Evolutionary conservation across 2,113 vertebrate genomes (phyloP).

Genomic region (Silurus glanis): DNA sequence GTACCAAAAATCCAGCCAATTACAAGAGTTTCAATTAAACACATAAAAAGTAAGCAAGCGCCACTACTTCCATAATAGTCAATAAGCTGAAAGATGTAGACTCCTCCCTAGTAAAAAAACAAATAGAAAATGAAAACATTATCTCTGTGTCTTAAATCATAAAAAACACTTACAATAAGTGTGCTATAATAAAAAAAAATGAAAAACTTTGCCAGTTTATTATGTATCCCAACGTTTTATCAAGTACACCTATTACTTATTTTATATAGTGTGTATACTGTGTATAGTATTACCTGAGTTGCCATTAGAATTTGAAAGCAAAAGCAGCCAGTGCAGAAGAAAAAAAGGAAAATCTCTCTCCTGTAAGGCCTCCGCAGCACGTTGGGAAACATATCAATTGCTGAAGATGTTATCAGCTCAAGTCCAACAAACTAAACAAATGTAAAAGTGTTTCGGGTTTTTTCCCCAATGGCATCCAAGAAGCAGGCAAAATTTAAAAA

Average conservation of each 20-base stretch:
- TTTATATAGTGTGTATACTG: not conserved
- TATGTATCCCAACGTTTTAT: not conserved
- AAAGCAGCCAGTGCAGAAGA: conserved; percentile 52
- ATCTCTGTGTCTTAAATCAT: not conserved
- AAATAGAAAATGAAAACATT: not conserved
- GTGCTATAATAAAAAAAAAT: not conserved
- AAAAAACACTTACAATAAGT: not conserved
- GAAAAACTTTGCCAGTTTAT: not conserved
- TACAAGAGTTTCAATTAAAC: conserved; percentile 52
- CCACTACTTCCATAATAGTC: conserved; percentile 63
- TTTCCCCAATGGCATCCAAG: too few relatives aligned
- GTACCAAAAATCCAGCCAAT: conserved; percentile 63
- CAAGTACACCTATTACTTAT: too few relatives aligned
- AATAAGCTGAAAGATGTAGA: conserved; percentile 63
- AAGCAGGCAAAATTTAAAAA: too few relatives aligned
- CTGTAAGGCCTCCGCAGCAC: conserved; percentile 46
- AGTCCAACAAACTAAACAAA: too few relatives aligned
- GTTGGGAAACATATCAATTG: not conserved
- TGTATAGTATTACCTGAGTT: conserved; percentile 47
- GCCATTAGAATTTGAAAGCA: conserved; percentile 24
- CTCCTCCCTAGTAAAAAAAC: conserved; percentile 54
- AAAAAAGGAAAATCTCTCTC: conserved; percentile 55
- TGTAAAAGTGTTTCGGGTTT: too few relatives aligned
- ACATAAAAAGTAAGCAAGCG: conserved; percentile 53
- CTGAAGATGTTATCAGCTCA: not conserved